phyloP scores from a whole-genome alignment of 2,888 invertebrate species.

The Campopleginae sp. region DNA sequence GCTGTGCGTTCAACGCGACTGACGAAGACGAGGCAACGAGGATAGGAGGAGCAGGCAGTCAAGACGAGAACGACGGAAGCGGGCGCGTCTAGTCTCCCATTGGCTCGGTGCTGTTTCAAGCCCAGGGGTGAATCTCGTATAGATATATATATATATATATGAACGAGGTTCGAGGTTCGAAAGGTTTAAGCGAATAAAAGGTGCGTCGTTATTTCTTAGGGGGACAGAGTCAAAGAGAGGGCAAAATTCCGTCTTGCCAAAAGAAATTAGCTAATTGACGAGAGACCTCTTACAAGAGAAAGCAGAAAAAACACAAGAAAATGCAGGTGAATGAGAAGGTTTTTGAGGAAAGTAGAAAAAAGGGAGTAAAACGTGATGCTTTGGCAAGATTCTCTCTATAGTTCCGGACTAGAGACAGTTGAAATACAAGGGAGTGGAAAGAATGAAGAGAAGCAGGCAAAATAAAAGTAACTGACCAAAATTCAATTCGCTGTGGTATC shows the following conservation, averaged over 20 bases:
- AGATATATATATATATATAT: constrained; percentile 9
- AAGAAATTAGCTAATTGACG: constrained; percentile 81
- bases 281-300: constrained; percentile 70
- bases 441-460: constrained; percentile 63
- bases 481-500: constrained; percentile 72
- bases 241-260: constrained; percentile 67
- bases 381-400: constrained; percentile 38
- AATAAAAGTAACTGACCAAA: constrained; percentile 74
- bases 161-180: constrained; percentile 60
- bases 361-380: constrained; percentile 64
- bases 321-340: constrained; percentile 32
- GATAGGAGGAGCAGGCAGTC: constrained; percentile 41
- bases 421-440: constrained; percentile 50
- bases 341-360: constrained; percentile 61
- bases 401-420: constrained; percentile 39
- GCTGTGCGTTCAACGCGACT: constrained; percentile 38
- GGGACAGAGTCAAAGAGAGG: constrained; percentile 33
- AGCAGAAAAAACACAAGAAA: constrained; percentile 38
- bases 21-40: constrained; percentile 41
- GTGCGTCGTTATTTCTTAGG: constrained; percentile 69
- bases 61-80: constrained; percentile 54
- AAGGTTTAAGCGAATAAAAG: constrained; percentile 71
- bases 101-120: constrained; percentile 43
- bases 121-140: constrained; percentile 43
- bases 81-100: constrained; percentile 31